phyloP scores from a whole-genome alignment of 2,113 vertebrate genomes.

The Phyllopteryx taeniolatus region DNA sequence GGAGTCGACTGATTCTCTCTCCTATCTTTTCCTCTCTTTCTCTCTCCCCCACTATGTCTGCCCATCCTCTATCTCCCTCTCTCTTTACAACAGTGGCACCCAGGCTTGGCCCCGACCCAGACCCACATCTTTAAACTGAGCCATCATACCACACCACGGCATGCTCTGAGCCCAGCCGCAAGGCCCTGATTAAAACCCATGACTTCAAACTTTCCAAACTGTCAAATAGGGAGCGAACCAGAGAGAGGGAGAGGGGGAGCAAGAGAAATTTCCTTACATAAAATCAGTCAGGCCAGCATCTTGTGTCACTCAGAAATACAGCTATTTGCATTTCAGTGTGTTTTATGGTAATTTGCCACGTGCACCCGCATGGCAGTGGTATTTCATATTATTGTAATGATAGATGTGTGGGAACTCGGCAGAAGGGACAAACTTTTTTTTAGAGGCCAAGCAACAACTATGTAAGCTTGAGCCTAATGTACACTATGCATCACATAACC shows the following conservation, averaged over 20 bases:
- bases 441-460: slow-evolving; percentile 11
- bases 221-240: slow-evolving; percentile 46
- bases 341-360: slow-evolving; percentile 16
- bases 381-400: slow-evolving; percentile 53
- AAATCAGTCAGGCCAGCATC: slow-evolving; percentile 35
- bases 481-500: not conserved
- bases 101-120: slow-evolving; percentile 58
- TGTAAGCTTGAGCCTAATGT: not conserved
- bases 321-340: slow-evolving; percentile 15
- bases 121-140: slow-evolving; percentile 70
- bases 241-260: slow-evolving; percentile 8
- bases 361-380: slow-evolving; percentile 21
- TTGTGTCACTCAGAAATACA: slow-evolving; percentile 43
- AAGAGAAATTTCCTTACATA: slow-evolving; percentile 33
- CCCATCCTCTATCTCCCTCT: slow-evolving; percentile 14
- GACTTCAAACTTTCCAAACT: slow-evolving; percentile 74
- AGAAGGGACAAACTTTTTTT: not conserved
- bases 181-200: slow-evolving; percentile 67
- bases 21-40: slow-evolving; percentile 13
- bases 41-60: not conserved
- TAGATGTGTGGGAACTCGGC: slow-evolving; percentile 8
- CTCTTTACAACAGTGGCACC: slow-evolving; percentile 53
- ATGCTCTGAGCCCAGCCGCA: slow-evolving; percentile 53
- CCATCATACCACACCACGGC: slow-evolving; percentile 58
- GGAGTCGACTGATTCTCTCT: slow-evolving; percentile 15